Evolutionary conservation across 2,797 vertebrate genomes (phyloP), one percentile per base, ranked within the genome.

Genomic region (Tolypeutes matacus): DNA sequence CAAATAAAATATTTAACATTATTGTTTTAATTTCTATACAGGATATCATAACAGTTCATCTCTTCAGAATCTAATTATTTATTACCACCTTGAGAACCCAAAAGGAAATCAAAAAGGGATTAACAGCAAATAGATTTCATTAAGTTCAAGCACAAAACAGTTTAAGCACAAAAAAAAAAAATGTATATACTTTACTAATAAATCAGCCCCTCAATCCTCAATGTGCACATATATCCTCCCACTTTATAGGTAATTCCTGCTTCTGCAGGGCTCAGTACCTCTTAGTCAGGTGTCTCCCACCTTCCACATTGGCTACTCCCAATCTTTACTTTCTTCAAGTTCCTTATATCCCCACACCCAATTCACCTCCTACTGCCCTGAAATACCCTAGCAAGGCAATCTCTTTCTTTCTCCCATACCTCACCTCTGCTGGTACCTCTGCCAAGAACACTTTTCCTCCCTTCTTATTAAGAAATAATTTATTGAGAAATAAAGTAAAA

Each of bases 401-500:
- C 25, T 65, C 15, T 51, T 69, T 23, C 49, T 89, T 83, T 80
- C 39, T 87, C 7, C 29, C 23, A 75, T 29, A 36, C 2, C 13
- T 46, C n/a, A 36, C 2, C 13, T 46, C 39, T 67, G 42, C 42
- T 25, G n/a, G 12, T 46, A 87, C 34, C 15, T 81, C 69, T 67
- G 18, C 62, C n/a, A 72, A 53, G 46, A 86, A 95, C 39, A 89
- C 2, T 53, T 10, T 75, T 62, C 17, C 39, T 80, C 34, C 11
- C 29, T 53, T 72, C 29, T 25, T 69, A 39, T 18, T 80, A 76
- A 86, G 81, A 75, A n/a, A n/a, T n/a, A n/a, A n/a, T n/a, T n/a
- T n/a, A 85, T 62, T 85, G 31, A 86, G 69, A 56, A 29, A 73
- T 29, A 73, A 88, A 67, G 25, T n/a, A 95, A 84, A 93, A 58